Base-by-base conservation (phyloP, 2,888 invertebrate genomes). In the Dasypolia templi region DNA sequence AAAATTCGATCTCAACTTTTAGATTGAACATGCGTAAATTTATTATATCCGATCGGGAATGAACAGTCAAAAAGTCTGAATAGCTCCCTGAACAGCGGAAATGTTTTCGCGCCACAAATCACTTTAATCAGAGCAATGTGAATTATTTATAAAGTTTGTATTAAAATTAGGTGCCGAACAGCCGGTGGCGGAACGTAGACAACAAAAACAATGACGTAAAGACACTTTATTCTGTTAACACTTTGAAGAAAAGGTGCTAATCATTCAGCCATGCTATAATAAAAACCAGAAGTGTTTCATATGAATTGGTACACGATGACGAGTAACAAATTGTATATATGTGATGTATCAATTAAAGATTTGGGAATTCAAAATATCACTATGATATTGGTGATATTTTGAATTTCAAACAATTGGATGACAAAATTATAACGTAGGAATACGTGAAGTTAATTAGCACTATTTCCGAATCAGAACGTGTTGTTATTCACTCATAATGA, bases 151-250 rank as follows among this genome's bases (percentile, higher is more conserved):
- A 77, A 82, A 75, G 79, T 55, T 62, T 77, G 69, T 64, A 71
- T 81, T 72, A 61, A 81, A 81, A 75, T 81, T 67, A 63, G 74
- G 65, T 64, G 44, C 53, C 64, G 35, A 83, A 71, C 53, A 58
- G 55, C 14, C 44, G n/a, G 29, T 42, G 66, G 62, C 32, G 71
- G 64, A 35, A 63, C 70, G 64, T 64, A 44, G 64, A 68, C 76
- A 73, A 81, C 79, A 81, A 83, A 79, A 88, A 87, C 86, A 87
- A 77, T 87, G 87, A 88, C 87, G 88, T 81, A 84, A 84, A 80
- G 67, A 72, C 72, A 75, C 61, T 75, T 58, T 56, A 76, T 70
- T 79, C 58, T 78, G 81, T 86, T 86, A 83, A 82, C 87, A 82
- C 82, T 78, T 82, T 29, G 56, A 75, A 79, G 78, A 85, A 81